Base-by-base conservation (phyloP, 1,140 invertebrate genomes). In the Brachystomella parvula region DNA sequence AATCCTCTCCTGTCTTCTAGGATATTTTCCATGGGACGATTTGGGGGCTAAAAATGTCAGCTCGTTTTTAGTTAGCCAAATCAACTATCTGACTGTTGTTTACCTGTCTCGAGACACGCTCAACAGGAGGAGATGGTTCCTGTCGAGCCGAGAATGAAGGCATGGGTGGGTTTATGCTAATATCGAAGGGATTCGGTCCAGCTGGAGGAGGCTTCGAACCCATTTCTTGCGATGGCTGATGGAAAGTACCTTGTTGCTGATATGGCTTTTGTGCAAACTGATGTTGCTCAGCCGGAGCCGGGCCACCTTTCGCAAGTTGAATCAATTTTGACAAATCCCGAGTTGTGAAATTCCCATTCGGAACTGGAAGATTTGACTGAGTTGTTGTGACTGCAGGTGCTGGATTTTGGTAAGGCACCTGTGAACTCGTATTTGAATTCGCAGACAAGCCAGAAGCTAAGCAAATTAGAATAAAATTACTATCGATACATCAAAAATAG, bases 241-340 rank as follows among this genome's bases (percentile, higher is more conserved):
- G 30, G 30, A 32, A 32, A 28, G 19, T 12, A 6, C 29, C 58
- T 28, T 31, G 58, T 35, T 15, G 30, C 26, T 44, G 39, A 9
- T 44, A n/a, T 44, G 9, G 9, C 9, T n/a, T n/a, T 12, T 53
- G 9, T 26, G 24, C 6, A 26, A 53, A 53, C 15, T 53, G 49
- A 17, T 24, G 9, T 26, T 53, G 49, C 24, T 53, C 49, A 17
- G 24, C 6, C 3, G 49, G 24, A 53, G 24, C 24, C 6, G 49
- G 49, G 24, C 49, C 49, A 6, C 49, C 49, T 17, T 12, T 53
- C 21, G 49, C 49, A 53, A 53, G 24, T 53, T 53, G 49, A 6
- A 53, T 53, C 49, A 53, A 26, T 24, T 53, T 53, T 15, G 49
- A 53, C 21, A 53, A 53, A 53, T 53, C 49, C 24, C 49, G 12